Evolutionary conservation across 2,113 vertebrate genomes (phyloP), one percentile per base, ranked within the genome.

Genomic region (Lasiurus borealis): DNA sequence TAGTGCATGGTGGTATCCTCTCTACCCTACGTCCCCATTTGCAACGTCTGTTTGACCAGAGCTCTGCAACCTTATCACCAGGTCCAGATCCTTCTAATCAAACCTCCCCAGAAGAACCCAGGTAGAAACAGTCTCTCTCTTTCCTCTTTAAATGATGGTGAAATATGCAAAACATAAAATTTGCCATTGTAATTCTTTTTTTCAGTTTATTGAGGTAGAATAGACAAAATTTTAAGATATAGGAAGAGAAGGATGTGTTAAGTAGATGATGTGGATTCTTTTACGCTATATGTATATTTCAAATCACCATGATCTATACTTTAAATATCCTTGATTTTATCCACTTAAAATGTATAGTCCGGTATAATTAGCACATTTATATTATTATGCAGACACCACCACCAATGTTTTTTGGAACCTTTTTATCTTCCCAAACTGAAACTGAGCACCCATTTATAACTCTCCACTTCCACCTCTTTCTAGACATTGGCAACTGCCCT

Each of bases 151-250:
- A 40, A 40, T n/a, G 29, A 10, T 72, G 29, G 25, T 21, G 57
- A 76, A 77, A 52, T 36, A 66, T 29, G 10, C 40, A 48, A 23
- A 59, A 50, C 19, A 77, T 84, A 71, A 66, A 91, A 52, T 16
- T 54, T 31, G 27, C 19, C 5, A n/a, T 81, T 87, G 81, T 73
- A 68, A 59, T 23, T 14, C 66, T 64, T 36, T 94, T 94, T 34
- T 83, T 83, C 76, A 88, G 85, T 44, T 64, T 83, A 64, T 18
- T 48, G 73, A 80, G 27, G 34, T 83, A 66, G 75, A 82, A 75
- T 34, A 34, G 69, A 83, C 21, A 44, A 72, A 64, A 48, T 86
- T 34, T 6, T 59, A 86, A 93, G 23, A 46, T 69, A 59, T 59
- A 44, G 69, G 73, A 93, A 73, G 73, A 78, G 83, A 59, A 59